These are phyloP conservation scores for Scelioninae gen. 2 DNA, from an alignment of 2,888 invertebrate species.

Conservation along the genomic window DNA sequence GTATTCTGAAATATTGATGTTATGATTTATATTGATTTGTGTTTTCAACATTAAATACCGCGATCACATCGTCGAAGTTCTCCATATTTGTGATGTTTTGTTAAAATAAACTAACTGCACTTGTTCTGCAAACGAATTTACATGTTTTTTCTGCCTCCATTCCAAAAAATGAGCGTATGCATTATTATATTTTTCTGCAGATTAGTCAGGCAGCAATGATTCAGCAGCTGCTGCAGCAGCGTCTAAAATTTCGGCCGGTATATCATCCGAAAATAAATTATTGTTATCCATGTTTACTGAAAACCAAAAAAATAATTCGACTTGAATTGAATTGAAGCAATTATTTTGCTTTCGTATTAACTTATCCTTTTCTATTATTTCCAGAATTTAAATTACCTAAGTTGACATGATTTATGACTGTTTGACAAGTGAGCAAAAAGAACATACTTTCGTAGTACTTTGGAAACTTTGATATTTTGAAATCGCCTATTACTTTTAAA, in stretches of 20 bases:
- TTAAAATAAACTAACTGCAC: not conserved
- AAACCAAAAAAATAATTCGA: no score
- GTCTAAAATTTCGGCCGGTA: not conserved
- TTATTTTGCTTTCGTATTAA: no score
- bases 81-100: not conserved
- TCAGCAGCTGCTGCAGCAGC: slow-evolving; percentile 3
- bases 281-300: no score
- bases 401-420: no score
- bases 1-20: not conserved
- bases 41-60: slow-evolving; percentile 4
- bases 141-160: not conserved
- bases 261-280: slow-evolving; percentile 3
- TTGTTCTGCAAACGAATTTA: not conserved
- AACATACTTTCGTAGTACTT: no score
- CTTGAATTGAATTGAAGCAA: no score
- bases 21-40: not conserved
- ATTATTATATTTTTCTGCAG: not conserved
- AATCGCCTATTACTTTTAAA: no score
- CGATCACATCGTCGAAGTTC: not conserved
- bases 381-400: no score
- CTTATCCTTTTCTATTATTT: no score
- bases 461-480: no score
- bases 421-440: no score
- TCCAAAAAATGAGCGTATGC: not conserved
- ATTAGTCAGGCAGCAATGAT: not conserved